Evolutionary conservation across 2,888 invertebrate genomes (phyloP).

Genomic region (Callinectes sapidus): DNA sequence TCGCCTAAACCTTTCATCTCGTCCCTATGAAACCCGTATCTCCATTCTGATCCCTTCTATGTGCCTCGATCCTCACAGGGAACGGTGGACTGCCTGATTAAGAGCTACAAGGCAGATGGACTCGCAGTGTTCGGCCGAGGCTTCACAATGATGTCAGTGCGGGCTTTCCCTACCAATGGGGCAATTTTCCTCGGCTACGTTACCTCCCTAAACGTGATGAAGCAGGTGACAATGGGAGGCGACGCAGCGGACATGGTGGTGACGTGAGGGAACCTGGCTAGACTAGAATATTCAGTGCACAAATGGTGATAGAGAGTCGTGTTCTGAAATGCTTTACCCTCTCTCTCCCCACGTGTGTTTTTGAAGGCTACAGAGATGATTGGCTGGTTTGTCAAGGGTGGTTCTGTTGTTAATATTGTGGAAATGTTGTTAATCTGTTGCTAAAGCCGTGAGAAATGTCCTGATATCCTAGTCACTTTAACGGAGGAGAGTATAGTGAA

Average conservation of each 20-base stretch:
- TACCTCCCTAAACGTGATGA: conserved; percentile 61
- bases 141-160: conserved; percentile 80
- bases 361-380: too few relatives aligned
- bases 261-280: neutral
- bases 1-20: neutral
- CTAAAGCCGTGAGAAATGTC: too few relatives aligned
- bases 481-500: too few relatives aligned
- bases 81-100: conserved; percentile 79
- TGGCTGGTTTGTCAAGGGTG: too few relatives aligned
- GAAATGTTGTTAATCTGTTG: too few relatives aligned
- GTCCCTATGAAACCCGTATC: neutral
- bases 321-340: too few relatives aligned
- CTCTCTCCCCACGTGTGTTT: too few relatives aligned
- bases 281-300: neutral
- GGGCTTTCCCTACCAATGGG: conserved; percentile 85
- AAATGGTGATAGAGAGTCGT: too few relatives aligned
- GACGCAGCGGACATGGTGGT: neutral
- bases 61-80: conserved; percentile 42
- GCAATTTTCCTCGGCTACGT: conserved; percentile 80
- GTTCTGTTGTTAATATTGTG: too few relatives aligned
- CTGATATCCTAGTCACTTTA: too few relatives aligned
- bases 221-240: neutral
- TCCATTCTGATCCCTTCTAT: neutral
- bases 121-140: conserved; percentile 81
- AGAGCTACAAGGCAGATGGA: conserved; percentile 80